Evolutionary conservation across 2,888 invertebrate genomes (phyloP), one percentile per base, ranked within the genome.

Genomic region (Microchrysa polita): DNA sequence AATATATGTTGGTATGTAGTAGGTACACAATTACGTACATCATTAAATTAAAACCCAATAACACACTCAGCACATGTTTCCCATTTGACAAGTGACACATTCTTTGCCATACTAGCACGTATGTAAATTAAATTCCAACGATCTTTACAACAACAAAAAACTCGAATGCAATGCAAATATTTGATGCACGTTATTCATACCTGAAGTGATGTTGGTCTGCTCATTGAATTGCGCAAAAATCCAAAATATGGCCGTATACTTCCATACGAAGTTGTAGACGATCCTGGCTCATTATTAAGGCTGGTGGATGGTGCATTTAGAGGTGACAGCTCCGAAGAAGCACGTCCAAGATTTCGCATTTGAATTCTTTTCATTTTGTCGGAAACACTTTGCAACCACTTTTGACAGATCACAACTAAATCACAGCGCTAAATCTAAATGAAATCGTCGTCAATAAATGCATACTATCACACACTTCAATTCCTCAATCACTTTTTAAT

Each of bases 291-390:
- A 20, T 27, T 9, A 14, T 77, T 65, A 18, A 74, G 42, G 12
- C 77, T 77, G 14, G 78, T 65, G 4, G 84, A 27, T 40, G 69
- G 69, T 2, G 83, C 83, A 80, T 84, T 84, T n/a, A 84, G 74
- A 5, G 84, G 84, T 67, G 84, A 84, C 82, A 84, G 80, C 78
- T 84, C 84, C 71, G 84, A 84, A 69, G 80, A 81, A 67, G 84
- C 79, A 60, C 83, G 81, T 7, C 83, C 84, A 69, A 83, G 78
- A 72, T 80, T 79, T 12, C 77, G 77, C 42, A 84, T 74, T 42
- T 80, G 81, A 7, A 79, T 78, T 20, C 81, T 80, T 23, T 76
- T 75, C 83, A 82, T 83, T 14, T 75, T 74, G 9, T 14, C 12
- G 23, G 27, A 18, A 18, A 22, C 27, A 1, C 14, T 34, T 34